Evolutionary conservation across 2,797 vertebrate species (phyloP).

Genomic region (Acestrorhynchus altus): DNA sequence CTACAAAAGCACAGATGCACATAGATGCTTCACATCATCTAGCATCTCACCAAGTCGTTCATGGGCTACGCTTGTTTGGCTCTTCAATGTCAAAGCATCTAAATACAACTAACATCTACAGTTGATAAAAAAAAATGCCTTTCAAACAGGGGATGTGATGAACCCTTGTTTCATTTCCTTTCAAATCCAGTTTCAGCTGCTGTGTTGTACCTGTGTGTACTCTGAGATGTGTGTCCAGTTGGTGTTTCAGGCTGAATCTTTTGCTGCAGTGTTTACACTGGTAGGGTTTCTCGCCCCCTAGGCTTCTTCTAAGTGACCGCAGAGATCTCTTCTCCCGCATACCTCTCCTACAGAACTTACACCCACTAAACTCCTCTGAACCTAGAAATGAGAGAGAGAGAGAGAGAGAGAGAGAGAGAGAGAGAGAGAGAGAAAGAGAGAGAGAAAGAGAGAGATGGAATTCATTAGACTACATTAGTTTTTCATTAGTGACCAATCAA

Average conservation of each 20-base stretch:
- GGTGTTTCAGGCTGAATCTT: constrained; percentile 86
- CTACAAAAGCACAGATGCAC: too few relatives aligned
- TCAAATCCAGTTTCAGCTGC: constrained; percentile 64
- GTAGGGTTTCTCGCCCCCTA: constrained; percentile 74
- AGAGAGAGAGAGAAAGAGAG: background rate
- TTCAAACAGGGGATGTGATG: too few relatives aligned
- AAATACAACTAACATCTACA: too few relatives aligned
- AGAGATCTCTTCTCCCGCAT: constrained; percentile 61
- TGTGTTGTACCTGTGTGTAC: constrained; percentile 89
- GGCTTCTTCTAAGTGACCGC: constrained; percentile 68
- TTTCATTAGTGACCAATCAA: too few relatives aligned
- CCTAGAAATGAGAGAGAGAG: background rate
- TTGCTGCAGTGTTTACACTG: constrained; percentile 83
- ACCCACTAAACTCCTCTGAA: constrained; percentile 61
- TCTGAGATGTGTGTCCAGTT: constrained; percentile 85
- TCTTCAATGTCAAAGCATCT: too few relatives aligned
- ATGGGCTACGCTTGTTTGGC: too few relatives aligned
- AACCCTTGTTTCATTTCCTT: too few relatives aligned
- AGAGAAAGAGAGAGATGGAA: too few relatives aligned
- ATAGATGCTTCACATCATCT: too few relatives aligned
- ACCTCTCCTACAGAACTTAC: constrained; percentile 64
- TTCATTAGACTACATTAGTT: too few relatives aligned
- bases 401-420: background rate
- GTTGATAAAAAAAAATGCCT: too few relatives aligned
- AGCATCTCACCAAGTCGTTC: too few relatives aligned